Conservation (phyloP, 2,888 invertebrate species). For the Lacanobia oleracea region DNA sequence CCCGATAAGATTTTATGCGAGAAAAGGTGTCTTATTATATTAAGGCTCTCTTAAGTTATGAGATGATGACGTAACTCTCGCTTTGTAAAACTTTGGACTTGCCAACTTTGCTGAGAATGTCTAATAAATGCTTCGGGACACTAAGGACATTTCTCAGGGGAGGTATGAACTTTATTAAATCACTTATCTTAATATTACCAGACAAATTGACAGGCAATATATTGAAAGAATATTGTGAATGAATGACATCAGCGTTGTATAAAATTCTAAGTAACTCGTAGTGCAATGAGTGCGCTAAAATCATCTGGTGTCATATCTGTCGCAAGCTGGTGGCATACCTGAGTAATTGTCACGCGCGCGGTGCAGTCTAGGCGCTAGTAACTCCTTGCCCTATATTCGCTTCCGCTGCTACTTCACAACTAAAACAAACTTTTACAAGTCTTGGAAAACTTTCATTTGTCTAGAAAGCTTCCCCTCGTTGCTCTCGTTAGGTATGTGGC, state of each 20-base stretch:
- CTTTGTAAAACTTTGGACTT: background rate
- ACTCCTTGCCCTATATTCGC: constrained; percentile 15
- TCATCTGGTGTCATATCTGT: constrained; percentile 30
- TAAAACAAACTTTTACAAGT: constrained; percentile 2
- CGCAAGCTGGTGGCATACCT: constrained; percentile 30
- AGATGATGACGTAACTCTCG: background rate
- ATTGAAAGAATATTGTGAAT: constrained; percentile 11
- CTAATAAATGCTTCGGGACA: background rate
- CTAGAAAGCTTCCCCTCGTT: constrained; percentile 2
- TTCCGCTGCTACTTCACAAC: constrained; percentile 29
- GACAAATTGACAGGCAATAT: background rate
- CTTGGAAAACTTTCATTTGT: background rate
- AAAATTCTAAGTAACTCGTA: constrained; percentile 7
- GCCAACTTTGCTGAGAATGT: background rate
- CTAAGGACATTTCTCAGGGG: background rate
- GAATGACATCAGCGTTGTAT: background rate
- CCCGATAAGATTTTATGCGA: background rate
- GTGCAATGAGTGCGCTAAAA: constrained; percentile 8
- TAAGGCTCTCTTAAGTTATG: background rate
- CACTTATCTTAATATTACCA: constrained; percentile 3
- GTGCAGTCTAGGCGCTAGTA: constrained; percentile 30
- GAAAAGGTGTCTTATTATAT: background rate
- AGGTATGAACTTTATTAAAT: background rate
- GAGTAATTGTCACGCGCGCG: constrained; percentile 26
- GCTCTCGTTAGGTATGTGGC: background rate